Conservation (phyloP, 2,797 vertebrate genomes). For the Danio kyathit region DNA sequence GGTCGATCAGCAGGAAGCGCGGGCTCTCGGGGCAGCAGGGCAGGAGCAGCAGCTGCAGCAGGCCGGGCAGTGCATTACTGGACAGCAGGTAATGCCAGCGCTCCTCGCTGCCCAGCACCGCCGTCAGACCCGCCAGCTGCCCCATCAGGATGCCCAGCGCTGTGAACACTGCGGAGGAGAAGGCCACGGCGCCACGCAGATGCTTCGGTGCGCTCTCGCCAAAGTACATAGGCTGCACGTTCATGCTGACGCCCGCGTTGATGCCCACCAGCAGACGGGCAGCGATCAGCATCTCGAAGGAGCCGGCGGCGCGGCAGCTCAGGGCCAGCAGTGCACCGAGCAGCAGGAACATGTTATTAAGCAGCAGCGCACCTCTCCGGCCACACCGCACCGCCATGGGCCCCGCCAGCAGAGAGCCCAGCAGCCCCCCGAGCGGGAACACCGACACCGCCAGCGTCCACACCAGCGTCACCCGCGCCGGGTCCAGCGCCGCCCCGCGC, state of each 20-base stretch:
- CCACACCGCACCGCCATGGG: constrained; percentile 85
- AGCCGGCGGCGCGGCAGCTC: constrained; percentile 75
- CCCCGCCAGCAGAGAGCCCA: constrained; percentile 85
- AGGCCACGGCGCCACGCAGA: constrained; percentile 84
- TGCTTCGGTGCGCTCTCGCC: constrained; percentile 89
- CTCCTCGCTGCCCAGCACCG: constrained; percentile 82
- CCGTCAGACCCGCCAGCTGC: constrained; percentile 87
- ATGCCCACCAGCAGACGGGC: constrained; percentile 86
- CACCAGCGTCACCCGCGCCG: constrained; percentile 74
- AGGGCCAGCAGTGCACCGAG: constrained; percentile 75
- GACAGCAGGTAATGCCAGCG: constrained; percentile 88
- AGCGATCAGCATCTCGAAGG: constrained; percentile 88
- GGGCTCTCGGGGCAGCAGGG: constrained; percentile 93
- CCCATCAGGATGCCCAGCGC: constrained; percentile 88
- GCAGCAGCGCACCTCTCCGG: constrained; percentile 86
- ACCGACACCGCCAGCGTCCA: constrained; percentile 88
- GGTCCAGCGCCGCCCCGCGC: constrained; percentile 76
- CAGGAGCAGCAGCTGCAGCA: constrained; percentile 85
- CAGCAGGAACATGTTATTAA: constrained; percentile 87
- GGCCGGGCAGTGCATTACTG: constrained; percentile 83
- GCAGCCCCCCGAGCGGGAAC: constrained; percentile 85
- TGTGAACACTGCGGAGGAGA: constrained; percentile 88
- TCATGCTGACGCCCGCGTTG: constrained; percentile 90
- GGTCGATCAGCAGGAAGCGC: constrained; percentile 89
- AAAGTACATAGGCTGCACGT: constrained; percentile 92